Evolutionary conservation across 1,140 invertebrate genomes (phyloP), one percentile per base, ranked within the genome.

Genomic region (Hylaeus volcanicus): DNA sequence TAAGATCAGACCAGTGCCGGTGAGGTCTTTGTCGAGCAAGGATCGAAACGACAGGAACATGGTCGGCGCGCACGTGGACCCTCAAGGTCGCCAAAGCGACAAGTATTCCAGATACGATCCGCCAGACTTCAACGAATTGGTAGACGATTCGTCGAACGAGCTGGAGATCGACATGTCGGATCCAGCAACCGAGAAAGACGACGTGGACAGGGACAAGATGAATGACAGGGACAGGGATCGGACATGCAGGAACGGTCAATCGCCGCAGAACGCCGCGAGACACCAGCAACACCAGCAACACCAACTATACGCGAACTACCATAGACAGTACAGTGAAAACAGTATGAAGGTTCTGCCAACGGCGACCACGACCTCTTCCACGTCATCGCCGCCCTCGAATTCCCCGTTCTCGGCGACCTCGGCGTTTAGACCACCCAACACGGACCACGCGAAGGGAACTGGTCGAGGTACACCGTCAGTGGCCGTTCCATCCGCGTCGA

Each of bases 141-240:
- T 96, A 1, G 96, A 97, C 90, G 96, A 96, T 73, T 96, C 96
- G 1, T 96, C 96, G 14, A 96, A 96, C 83, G 96, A 97, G 88
- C 88, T 97, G 12, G 96, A 97, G 92, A 97, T 97, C 79, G 96
- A 96, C 88, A 97, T 96, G 95, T 96, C 96, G 0, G 96, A 96
- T 86, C 93, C 94, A 3, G 89, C 93, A 4, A 87, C 88, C 1
- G 94, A 95, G 5, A 93, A 94, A 61, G 92, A 93, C n/a, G 94
- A 94, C 8, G 90, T 91, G 4, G 94, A 94, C 39, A 93, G 93
- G 61, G 93, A 94, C 3, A 86, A 92, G 91, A 72, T 90, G 88
- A 78, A 89, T 79, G 82, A 94, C 93, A 86, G 90, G 69, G 88
- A 93, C 83, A 91, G 91, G 88, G 92, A 93, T 85, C 88, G 91